phyloP scores from a whole-genome alignment of 2,113 vertebrate genomes.

The Fregata magnificens region DNA sequence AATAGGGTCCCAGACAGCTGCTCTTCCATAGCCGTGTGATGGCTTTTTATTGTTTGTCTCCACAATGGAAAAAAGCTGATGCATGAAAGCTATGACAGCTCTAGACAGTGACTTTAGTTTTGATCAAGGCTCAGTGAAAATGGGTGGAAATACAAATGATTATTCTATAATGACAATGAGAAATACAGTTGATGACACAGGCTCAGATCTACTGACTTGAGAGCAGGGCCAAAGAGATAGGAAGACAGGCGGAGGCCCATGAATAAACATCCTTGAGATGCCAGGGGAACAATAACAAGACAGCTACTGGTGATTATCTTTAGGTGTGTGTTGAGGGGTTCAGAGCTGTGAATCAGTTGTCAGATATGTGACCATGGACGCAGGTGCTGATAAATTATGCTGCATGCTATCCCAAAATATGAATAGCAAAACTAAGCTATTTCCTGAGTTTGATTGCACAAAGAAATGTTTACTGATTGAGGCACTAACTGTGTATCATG shows the following conservation, averaged over 20 bases:
- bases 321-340: not conserved
- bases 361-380: not conserved
- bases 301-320: not conserved
- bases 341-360: not conserved
- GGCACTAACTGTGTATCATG: not conserved
- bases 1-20: not conserved
- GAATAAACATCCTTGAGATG: slow-evolving; percentile 42
- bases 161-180: not conserved
- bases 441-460: not conserved
- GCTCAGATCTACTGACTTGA: slow-evolving; percentile 23
- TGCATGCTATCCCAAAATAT: not conserved
- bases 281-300: not conserved
- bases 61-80: not conserved
- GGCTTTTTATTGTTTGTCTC: not conserved
- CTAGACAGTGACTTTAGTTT: not conserved
- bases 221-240: not conserved
- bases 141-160: not conserved
- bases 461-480: not conserved
- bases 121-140: slow-evolving; percentile 13
- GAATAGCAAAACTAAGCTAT: not conserved
- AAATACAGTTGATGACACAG: not conserved
- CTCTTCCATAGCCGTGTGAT: not conserved
- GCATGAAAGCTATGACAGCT: not conserved
- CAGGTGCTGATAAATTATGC: not conserved
- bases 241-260: not conserved